Conservation (phyloP, 2,797 vertebrate species). For the Distichodus sexfasciatus region DNA sequence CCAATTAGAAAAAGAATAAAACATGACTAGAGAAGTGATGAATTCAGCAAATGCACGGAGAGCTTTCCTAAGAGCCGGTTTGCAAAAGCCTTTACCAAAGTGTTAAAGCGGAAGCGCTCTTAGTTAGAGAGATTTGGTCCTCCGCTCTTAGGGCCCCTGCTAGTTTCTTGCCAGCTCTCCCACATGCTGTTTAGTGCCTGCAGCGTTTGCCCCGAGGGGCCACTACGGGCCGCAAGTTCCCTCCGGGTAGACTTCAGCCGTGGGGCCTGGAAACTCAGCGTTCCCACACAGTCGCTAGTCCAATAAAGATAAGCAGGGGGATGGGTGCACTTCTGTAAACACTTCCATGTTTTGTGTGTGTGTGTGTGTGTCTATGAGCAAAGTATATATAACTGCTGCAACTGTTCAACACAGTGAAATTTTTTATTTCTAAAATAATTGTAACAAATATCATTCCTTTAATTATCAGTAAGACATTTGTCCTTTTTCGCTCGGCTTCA, state of each 20-base stretch:
- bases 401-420: too few species aligned
- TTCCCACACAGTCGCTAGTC: conserved; percentile 66
- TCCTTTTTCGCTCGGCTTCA: too few species aligned
- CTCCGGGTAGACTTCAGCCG: neutral
- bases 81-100: too few species aligned
- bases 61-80: too few species aligned
- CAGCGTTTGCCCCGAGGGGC: neutral
- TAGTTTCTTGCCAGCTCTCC: neutral
- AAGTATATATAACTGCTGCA: too few species aligned
- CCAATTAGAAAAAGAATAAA: too few species aligned
- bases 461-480: too few species aligned
- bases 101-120: neutral
- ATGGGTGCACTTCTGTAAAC: conserved; percentile 46
- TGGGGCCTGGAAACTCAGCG: conserved; percentile 54
- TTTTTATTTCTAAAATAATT: too few species aligned
- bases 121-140: neutral
- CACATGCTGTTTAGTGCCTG: neutral
- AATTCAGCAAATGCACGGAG: too few species aligned
- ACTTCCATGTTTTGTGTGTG: conserved; percentile 15
- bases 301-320: conserved; percentile 62
- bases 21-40: too few species aligned
- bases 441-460: too few species aligned
- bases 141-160: neutral
- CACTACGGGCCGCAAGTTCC: neutral
- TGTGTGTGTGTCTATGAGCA: neutral